Evolutionary conservation across 2,113 vertebrate species (phyloP).

Genomic region (Mohoua ochrocephala): DNA sequence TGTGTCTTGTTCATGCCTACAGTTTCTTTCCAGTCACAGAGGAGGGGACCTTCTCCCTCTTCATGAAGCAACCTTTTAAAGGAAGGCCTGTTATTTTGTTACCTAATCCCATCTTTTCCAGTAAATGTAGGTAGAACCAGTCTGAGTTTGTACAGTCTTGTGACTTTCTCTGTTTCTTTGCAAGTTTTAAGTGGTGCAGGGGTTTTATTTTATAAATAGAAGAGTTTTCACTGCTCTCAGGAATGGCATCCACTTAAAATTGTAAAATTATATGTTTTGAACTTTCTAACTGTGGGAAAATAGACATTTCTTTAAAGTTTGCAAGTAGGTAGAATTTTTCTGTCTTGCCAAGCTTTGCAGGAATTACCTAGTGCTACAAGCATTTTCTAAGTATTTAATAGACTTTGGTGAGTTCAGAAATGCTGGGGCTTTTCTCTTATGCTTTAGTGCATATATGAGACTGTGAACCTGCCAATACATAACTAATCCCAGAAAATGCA

Average conservation of each 20-base stretch:
- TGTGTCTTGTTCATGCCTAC: not conserved
- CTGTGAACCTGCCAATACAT: not conserved
- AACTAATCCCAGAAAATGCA: not conserved
- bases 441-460: not conserved
- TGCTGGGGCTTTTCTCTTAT: not conserved
- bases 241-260: not conserved
- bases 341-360: not conserved
- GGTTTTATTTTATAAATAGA: not conserved
- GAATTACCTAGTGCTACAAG: not conserved
- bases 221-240: not conserved
- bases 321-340: not conserved
- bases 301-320: not conserved
- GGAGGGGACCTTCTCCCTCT: not conserved
- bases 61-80: not conserved
- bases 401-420: not conserved
- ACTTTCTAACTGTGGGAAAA: not conserved
- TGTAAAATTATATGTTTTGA: not conserved
- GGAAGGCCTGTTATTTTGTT: not conserved
- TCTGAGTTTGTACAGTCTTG: not conserved
- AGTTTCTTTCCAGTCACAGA: not conserved
- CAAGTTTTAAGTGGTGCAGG: not conserved
- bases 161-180: not conserved
- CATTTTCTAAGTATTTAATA: not conserved
- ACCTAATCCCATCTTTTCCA: not conserved
- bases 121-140: not conserved